Percentiles rank a stretch among this genome's conserved stretches.
phyloP scores from a whole-genome alignment of 2,113 vertebrate species.

The Nerophis lumbriciformis region DNA sequence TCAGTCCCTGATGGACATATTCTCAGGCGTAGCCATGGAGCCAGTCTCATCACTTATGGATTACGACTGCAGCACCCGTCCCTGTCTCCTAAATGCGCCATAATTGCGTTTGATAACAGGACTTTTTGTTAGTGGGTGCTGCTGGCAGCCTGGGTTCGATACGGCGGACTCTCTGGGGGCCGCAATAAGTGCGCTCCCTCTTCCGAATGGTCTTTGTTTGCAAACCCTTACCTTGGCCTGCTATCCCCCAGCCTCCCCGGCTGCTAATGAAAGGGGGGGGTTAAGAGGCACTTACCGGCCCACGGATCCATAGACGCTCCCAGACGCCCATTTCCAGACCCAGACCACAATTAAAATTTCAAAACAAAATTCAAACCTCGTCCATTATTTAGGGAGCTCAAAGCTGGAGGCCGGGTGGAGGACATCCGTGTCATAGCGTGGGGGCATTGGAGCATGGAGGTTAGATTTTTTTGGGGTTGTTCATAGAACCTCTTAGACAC shows the following conservation, averaged over 20 bases:
- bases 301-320: constrained; percentile 22
- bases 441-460: no score
- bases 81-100: constrained; percentile 43
- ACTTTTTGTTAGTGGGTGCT: constrained; percentile 36
- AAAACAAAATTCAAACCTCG: constrained; percentile 61
- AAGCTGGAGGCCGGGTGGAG: constrained; percentile 27
- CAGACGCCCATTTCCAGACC: constrained; percentile 67
- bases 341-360: constrained; percentile 72
- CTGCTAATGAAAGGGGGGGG: constrained; percentile 46
- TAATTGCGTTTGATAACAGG: constrained; percentile 53
- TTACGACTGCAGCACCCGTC: constrained; percentile 30
- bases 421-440: constrained; percentile 40
- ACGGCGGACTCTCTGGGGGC: constrained; percentile 26
- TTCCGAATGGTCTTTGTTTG: constrained; percentile 12
- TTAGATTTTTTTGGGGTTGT: no score
- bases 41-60: constrained; percentile 27
- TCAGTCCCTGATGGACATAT: no score
- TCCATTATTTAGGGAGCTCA: constrained; percentile 68
- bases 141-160: constrained; percentile 42
- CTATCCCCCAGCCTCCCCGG: not conserved
- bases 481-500: no score
- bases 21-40: constrained; percentile 9
- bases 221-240: not conserved
- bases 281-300: constrained; percentile 56
- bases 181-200: constrained; percentile 17